Conservation (phyloP, 2,888 invertebrate genomes). For the Pachycephus smyrnensis region DNA sequence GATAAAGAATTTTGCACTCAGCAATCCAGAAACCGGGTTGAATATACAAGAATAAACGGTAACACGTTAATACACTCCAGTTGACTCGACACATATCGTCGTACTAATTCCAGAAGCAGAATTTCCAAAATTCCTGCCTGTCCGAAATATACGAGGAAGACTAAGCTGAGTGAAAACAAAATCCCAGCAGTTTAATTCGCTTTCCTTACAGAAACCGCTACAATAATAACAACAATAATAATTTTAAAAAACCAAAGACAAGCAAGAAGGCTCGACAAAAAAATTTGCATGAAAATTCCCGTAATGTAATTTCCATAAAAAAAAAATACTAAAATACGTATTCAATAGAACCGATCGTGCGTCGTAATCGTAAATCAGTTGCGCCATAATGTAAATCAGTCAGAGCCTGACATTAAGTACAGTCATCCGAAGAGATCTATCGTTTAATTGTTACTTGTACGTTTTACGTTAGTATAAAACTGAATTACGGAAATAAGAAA, state of each 20-base stretch:
- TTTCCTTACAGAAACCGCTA: not conserved
- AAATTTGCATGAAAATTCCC: not conserved
- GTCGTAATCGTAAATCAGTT: not conserved
- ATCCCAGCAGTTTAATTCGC: not conserved
- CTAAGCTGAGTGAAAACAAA: not conserved
- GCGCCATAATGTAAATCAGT: not conserved
- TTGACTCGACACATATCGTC: not conserved
- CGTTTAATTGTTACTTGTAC: not conserved
- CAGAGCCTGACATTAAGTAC: not conserved
- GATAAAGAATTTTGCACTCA: not conserved
- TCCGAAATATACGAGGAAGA: not conserved
- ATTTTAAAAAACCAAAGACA: not conserved
- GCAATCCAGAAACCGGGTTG: not conserved
- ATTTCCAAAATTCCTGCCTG: not conserved
- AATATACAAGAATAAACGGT: not conserved
- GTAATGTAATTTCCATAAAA: not conserved
- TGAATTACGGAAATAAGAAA: not conserved
- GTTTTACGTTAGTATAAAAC: not conserved
- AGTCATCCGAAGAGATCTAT: not conserved
- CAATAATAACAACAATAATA: not conserved
- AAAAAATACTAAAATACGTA: not conserved
- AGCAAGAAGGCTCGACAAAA: not conserved
- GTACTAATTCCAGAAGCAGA: not conserved
- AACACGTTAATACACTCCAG: not conserved
- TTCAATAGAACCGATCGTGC: not conserved